Percentiles rank a stretch among this genome's conserved stretches.
These are phyloP conservation scores for Spongia lamella DNA, from an alignment of 37 sponge, comb jelly and placozoan genomes.

Conservation along the genomic window DNA sequence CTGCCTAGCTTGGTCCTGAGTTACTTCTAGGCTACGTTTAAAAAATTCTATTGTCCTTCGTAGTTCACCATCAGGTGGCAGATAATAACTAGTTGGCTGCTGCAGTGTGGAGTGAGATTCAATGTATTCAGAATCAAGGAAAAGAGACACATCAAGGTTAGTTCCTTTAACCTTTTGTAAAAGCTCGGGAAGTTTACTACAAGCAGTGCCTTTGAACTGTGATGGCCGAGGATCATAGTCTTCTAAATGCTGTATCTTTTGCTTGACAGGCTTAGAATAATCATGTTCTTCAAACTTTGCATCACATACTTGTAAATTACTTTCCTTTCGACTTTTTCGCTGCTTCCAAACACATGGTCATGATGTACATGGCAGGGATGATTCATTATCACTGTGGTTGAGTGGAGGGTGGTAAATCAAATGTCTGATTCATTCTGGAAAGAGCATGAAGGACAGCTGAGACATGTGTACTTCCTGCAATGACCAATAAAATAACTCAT, in stretches of 20 bases:
- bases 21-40: constrained; percentile 20
- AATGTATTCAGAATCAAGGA: constrained; percentile 15
- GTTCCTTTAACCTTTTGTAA: constrained; percentile 36
- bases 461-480: constrained; percentile 51
- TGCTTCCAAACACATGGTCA: constrained; percentile 64
- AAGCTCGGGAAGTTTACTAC: constrained; percentile 16
- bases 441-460: constrained; percentile 66
- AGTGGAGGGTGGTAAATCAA: neutral
- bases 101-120: too few relatives aligned
- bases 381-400: constrained; percentile 11
- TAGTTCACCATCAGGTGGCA: too few relatives aligned
- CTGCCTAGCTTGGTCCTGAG: constrained; percentile 16
- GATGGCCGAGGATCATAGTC: constrained; percentile 58
- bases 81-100: too few relatives aligned
- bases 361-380: constrained; percentile 47
- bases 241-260: constrained; percentile 19
- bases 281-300: constrained; percentile 43
- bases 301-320: constrained; percentile 30
- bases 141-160: constrained; percentile 31
- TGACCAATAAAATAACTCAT: too few relatives aligned
- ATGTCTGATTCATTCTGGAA: constrained; percentile 19
- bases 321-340: constrained; percentile 39
- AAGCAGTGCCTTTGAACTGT: constrained; percentile 31
- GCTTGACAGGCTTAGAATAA: constrained; percentile 33
- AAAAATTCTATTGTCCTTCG: too few relatives aligned